These are phyloP conservation scores for Peucedramus taeniatus DNA, from an alignment of 2,113 vertebrate genomes.

Conservation along the genomic window DNA sequence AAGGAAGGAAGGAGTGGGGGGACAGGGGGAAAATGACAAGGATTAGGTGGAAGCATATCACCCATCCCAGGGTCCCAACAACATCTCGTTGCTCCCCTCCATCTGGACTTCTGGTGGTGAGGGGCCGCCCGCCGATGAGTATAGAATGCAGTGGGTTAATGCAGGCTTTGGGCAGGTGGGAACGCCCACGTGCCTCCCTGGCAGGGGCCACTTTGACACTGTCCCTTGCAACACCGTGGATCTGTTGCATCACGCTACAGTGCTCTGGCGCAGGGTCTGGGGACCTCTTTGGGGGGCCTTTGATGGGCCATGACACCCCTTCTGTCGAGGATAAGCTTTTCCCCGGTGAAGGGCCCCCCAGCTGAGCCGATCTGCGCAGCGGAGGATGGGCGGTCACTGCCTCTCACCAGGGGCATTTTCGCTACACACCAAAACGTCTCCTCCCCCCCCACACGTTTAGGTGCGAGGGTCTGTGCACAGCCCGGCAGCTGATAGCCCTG, in stretches of 20 bases:
- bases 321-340: background rate
- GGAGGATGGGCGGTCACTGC: background rate
- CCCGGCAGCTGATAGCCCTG: background rate
- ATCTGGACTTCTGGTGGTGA: background rate
- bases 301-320: background rate
- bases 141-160: fast-evolving
- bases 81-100: background rate
- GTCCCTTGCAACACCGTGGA: too few relatives aligned
- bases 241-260: background rate
- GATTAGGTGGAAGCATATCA: background rate
- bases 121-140: too few relatives aligned
- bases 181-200: background rate
- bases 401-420: background rate
- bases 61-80: background rate
- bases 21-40: too few relatives aligned
- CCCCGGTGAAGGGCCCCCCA: background rate
- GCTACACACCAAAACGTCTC: background rate
- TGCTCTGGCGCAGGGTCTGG: background rate
- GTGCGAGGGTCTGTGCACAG: background rate
- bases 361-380: background rate
- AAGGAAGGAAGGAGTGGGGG: too few relatives aligned
- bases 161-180: background rate
- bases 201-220: background rate
- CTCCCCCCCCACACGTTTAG: too few relatives aligned
- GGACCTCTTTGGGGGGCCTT: background rate